Evolutionary conservation across 30 jellyfish, hydroid and myxozoan genomes (phyloP), one percentile per base, ranked within the genome.

Genomic region (Hydractinia echinata): DNA sequence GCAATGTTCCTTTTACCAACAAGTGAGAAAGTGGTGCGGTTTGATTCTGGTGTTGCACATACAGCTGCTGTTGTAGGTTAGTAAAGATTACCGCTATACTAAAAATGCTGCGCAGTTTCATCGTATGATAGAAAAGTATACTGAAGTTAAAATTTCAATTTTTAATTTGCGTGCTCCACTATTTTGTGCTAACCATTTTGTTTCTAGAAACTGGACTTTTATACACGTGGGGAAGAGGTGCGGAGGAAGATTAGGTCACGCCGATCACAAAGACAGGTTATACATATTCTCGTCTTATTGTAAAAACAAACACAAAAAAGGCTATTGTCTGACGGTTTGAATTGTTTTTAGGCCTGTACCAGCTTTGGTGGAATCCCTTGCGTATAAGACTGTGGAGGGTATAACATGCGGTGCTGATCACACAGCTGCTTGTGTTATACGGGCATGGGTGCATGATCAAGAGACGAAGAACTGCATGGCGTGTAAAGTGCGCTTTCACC

Each of bases 401-500:
- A 87, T 92, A 16, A 87, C 98, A 3, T 92, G 98, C 55, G 98
- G 98, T 11, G 95, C 95, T 10, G 64, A 89, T 52, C 96, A 83
- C 84, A 87, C 92, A 5, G 98, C 96, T n/a, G 98, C 98, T 21
- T 92, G 95, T 76, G 96, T 87, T 50, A 92, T 92, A 13, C 73
- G 98, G 79, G 83, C 96, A 74, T 92, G 98, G 98, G 98, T 92
- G 10, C 98, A 92, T 53, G 98, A 92, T 66, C 96, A 87, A 67
- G 98, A 92, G 73, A 84, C 98, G 67, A 92, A 92, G 76, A 87
- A 83, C 53, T 92, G 98, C 84, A 92, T 92, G 98, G 98, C 96
- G 7, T 92, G 98, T 73, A 92, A 92, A 58, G 66, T 68, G 76
- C 78, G 84, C 67, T 92, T n/a, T 92, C 56, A 92, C 98, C 6